phyloP scores from a whole-genome alignment of 2,113 vertebrate species.

The Chloropsis hardwickii region DNA sequence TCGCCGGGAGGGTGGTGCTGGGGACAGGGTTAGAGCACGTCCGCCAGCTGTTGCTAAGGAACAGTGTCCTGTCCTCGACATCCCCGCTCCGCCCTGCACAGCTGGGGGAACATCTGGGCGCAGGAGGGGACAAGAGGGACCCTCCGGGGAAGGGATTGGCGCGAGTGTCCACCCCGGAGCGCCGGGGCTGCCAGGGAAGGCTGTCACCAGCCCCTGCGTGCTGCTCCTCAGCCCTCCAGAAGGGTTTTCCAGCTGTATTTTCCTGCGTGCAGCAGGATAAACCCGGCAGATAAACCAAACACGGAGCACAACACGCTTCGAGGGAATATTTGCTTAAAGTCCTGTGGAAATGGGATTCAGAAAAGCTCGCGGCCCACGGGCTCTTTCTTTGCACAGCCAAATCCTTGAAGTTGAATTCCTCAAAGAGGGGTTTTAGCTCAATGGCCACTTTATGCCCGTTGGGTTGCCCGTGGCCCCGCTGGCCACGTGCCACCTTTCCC shows the following conservation, averaged over 20 bases:
- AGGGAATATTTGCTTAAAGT: neutral
- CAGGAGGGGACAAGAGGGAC: neutral
- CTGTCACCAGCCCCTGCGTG: neutral
- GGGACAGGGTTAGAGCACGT: neutral
- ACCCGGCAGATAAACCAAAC: neutral
- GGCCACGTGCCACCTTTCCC: accelerated
- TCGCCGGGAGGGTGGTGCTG: neutral
- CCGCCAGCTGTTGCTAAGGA: constrained; percentile 19
- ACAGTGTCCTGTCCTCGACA: neutral
- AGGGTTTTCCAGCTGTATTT: neutral
- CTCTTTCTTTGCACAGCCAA: neutral
- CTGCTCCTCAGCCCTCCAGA: neutral
- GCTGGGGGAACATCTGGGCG: neutral
- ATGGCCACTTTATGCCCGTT: neutral
- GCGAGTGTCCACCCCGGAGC: accelerated
- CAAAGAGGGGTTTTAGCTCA: neutral
- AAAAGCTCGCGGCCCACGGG: neutral
- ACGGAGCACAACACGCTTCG: neutral
- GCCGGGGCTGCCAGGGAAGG: neutral
- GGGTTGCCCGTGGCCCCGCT: neutral
- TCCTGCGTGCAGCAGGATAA: neutral
- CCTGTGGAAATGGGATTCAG: neutral
- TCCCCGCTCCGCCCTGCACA: neutral
- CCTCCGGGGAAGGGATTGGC: neutral
- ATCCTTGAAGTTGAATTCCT: neutral